Conservation (phyloP, 64 coral and sea anemone genomes). For the Porites lutea region DNA sequence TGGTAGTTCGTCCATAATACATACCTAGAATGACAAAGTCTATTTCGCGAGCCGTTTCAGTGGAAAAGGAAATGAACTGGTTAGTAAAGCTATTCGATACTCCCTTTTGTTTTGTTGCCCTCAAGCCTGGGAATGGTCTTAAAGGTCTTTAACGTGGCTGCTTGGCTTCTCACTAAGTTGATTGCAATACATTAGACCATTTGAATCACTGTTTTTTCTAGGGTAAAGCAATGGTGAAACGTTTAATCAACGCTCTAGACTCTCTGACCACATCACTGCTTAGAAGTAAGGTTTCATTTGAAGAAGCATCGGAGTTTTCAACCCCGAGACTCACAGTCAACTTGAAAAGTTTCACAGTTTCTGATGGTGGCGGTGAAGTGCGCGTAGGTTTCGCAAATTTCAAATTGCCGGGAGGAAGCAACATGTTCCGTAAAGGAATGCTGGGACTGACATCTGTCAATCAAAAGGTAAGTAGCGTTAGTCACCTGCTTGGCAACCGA, state of each 20-base stretch:
- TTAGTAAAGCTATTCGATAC: too few relatives aligned
- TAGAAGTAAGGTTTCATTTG: slow-evolving; percentile 68
- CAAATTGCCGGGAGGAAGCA: slow-evolving; percentile 36
- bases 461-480: slow-evolving; percentile 35
- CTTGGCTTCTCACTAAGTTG: neutral
- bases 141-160: too few relatives aligned
- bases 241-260: slow-evolving; percentile 21
- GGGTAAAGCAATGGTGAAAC: slow-evolving; percentile 53
- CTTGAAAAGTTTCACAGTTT: slow-evolving; percentile 27
- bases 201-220: slow-evolving; percentile 6
- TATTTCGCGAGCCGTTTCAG: too few relatives aligned
- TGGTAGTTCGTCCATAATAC: too few relatives aligned
- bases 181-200: neutral
- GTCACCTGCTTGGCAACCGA: too few relatives aligned
- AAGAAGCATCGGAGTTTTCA: slow-evolving; percentile 62
- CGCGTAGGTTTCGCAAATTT: slow-evolving; percentile 34
- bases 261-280: slow-evolving; percentile 35
- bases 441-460: slow-evolving; percentile 35
- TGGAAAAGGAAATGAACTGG: too few relatives aligned
- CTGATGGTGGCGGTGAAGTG: slow-evolving; percentile 1
- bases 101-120: too few relatives aligned
- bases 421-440: slow-evolving; percentile 15
- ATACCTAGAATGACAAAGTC: too few relatives aligned
- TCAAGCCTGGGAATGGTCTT: too few relatives aligned
- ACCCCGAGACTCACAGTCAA: slow-evolving; percentile 44